These are phyloP conservation scores for Synchiropus splendidus DNA, from an alignment of 2,113 vertebrate species.

Conservation along the genomic window DNA sequence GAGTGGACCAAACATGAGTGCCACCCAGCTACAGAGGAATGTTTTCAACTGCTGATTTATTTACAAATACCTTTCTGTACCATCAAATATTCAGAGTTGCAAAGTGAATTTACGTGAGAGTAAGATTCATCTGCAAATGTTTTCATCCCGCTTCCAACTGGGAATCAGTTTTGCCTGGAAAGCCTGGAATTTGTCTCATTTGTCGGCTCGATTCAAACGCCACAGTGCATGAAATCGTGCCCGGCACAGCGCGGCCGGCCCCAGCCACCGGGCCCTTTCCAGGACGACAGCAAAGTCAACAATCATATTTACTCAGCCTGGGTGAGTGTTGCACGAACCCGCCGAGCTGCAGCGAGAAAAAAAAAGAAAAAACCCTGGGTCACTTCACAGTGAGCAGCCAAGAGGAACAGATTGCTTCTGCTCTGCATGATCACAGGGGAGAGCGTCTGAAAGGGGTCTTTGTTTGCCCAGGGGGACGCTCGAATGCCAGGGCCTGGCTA, in stretches of 20 bases:
- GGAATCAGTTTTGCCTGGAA: too few relatives aligned
- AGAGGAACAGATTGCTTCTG: slow-evolving; percentile 64
- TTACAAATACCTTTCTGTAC: slow-evolving; percentile 4
- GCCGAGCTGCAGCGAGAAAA: slow-evolving; percentile 16
- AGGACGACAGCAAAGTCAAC: slow-evolving; percentile 15
- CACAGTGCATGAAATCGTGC: neutral
- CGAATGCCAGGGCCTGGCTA: slow-evolving; percentile 34
- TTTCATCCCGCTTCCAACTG: too few relatives aligned
- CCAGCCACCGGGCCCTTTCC: slow-evolving; percentile 23
- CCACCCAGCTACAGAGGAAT: slow-evolving; percentile 10
- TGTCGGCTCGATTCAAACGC: slow-evolving; percentile 12
- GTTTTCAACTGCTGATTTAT: slow-evolving; percentile 12
- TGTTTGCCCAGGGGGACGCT: slow-evolving; percentile 44
- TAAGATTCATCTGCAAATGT: too few relatives aligned
- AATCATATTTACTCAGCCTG: slow-evolving; percentile 14
- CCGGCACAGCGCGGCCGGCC: slow-evolving; percentile 3
- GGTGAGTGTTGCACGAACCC: slow-evolving; percentile 17
- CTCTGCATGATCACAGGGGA: slow-evolving; percentile 50
- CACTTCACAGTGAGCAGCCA: slow-evolving; percentile 53
- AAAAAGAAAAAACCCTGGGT: slow-evolving; percentile 38
- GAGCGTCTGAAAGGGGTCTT: slow-evolving; percentile 55
- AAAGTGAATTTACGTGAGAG: too few relatives aligned
- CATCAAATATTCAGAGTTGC: too few relatives aligned
- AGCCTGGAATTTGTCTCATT: neutral
- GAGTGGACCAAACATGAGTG: slow-evolving; percentile 1